Evolutionary conservation across 2,888 invertebrate genomes (phyloP).

Genomic region (Villa cingulata): DNA sequence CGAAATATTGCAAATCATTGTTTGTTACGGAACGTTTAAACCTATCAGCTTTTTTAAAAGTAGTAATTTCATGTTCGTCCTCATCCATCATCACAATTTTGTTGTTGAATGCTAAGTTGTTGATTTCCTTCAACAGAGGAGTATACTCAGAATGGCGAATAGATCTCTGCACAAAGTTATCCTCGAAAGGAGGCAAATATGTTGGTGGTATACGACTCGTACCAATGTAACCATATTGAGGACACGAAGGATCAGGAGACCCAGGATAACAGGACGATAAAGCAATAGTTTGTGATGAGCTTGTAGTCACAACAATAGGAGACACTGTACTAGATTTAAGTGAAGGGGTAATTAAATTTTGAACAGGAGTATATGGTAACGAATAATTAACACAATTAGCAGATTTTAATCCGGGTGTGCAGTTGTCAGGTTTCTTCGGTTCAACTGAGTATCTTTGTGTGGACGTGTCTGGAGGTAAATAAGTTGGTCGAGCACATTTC

Average conservation of each 20-base stretch:
- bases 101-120: constrained; percentile 23
- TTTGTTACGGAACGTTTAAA: background rate
- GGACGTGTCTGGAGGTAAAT: too few relatives aligned
- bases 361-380: too few relatives aligned
- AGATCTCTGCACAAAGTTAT: too few relatives aligned
- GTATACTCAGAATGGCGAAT: constrained; percentile 20
- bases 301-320: too few relatives aligned
- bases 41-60: too few relatives aligned
- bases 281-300: constrained; percentile 14
- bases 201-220: constrained; percentile 26
- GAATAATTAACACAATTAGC: too few relatives aligned
- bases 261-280: constrained; percentile 28
- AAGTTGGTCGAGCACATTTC: constrained; percentile 27
- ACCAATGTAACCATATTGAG: constrained; percentile 25
- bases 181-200: constrained; percentile 26
- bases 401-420: too few relatives aligned
- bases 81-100: constrained; percentile 24
- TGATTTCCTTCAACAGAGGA: constrained; percentile 25
- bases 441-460: too few relatives aligned
- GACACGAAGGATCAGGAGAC: constrained; percentile 32
- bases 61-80: constrained; percentile 1
- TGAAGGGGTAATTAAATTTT: too few relatives aligned
- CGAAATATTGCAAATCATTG: too few relatives aligned
- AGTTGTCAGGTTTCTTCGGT: too few relatives aligned
- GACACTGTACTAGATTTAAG: too few relatives aligned